Evolutionary conservation across 2,888 invertebrate species (phyloP).

Genomic region (Eupithecia inturbata): DNA sequence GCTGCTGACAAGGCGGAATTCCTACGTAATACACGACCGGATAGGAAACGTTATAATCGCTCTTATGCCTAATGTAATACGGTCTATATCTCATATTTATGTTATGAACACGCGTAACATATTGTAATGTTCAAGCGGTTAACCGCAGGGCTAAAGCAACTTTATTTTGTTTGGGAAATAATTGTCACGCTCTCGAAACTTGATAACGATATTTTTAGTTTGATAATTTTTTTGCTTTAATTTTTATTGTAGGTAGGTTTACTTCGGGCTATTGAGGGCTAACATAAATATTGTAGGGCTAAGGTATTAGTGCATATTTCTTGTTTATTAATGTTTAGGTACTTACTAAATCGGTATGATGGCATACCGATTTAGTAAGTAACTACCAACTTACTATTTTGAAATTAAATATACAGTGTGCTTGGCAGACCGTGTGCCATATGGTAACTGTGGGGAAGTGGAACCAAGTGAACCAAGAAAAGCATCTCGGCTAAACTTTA

Average conservation of each 20-base stretch:
- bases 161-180: constrained; percentile 44
- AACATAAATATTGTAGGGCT: not conserved
- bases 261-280: not conserved
- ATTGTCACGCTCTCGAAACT: constrained; percentile 41
- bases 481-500: too few species aligned
- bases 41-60: constrained; percentile 54
- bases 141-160: constrained; percentile 34
- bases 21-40: constrained; percentile 51
- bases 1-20: constrained; percentile 64
- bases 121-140: constrained; percentile 46
- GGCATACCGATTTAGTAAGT: not conserved
- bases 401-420: too few species aligned
- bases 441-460: too few species aligned
- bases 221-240: not conserved
- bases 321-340: not conserved
- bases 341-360: too few species aligned
- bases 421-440: too few species aligned
- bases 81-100: constrained; percentile 46
- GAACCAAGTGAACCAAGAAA: too few species aligned
- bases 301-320: not conserved
- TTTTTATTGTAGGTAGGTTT: not conserved
- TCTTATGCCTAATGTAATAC: constrained; percentile 48
- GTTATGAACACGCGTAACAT: constrained; percentile 44
- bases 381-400: not conserved
- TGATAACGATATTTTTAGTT: constrained; percentile 25